Percentiles rank a stretch among this genome's conserved stretches.
Evolutionary conservation across 2,797 vertebrate species (phyloP).

Genomic region (Tolypeutes matacus): DNA sequence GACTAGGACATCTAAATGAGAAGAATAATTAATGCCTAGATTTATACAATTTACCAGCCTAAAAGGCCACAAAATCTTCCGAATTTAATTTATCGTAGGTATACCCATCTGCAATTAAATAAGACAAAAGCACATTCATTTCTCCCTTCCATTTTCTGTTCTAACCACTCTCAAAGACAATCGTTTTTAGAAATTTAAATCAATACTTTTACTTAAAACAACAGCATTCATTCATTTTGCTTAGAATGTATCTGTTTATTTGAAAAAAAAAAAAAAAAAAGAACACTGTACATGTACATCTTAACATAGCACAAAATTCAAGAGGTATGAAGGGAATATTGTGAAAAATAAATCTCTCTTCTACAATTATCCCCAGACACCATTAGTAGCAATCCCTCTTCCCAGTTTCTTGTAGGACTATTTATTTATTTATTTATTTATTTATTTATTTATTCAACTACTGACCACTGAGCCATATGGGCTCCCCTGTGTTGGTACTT

Average conservation of each 20-base stretch:
- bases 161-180: slow-evolving; percentile 36
- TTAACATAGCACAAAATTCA: slow-evolving; percentile 2
- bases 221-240: slow-evolving; percentile 41
- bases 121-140: neutral
- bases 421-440: neutral
- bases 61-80: slow-evolving; percentile 33
- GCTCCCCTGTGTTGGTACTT: no score
- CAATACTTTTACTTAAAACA: slow-evolving; percentile 50
- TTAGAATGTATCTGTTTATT: neutral
- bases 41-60: neutral
- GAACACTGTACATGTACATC: neutral
- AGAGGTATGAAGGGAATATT: neutral
- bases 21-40: neutral
- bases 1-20: neutral
- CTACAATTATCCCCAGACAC: neutral
- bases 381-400: neutral
- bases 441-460: no score
- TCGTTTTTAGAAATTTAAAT: slow-evolving; percentile 50
- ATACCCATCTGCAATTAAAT: neutral
- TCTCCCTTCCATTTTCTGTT: neutral
- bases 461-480: no score
- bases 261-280: slow-evolving; percentile 27
- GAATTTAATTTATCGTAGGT: neutral
- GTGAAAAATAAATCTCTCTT: neutral
- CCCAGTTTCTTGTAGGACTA: neutral